Evolutionary conservation across 2,888 invertebrate species (phyloP).

Genomic region (Drosophila neonasuta): DNA sequence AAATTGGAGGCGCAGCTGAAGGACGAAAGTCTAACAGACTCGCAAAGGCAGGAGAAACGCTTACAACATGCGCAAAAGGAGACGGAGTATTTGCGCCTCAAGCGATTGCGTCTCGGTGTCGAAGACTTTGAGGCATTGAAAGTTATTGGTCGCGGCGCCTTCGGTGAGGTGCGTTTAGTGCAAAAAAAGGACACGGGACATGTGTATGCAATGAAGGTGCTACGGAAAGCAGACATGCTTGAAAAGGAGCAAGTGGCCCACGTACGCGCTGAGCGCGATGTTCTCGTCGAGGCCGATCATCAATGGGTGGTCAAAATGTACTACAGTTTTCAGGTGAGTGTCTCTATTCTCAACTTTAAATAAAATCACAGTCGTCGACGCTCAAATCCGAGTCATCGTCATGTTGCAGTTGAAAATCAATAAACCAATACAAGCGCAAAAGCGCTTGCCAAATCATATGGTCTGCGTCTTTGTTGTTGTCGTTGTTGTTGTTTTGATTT

Average conservation of each 20-base stretch:
- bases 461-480: constrained; percentile 38
- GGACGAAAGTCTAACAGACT: constrained; percentile 96
- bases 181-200: constrained; percentile 99
- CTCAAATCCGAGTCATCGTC: constrained; percentile 8
- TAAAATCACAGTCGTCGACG: neutral
- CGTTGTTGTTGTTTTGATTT: constrained; percentile 56
- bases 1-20: constrained; percentile 98
- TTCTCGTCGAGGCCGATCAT: constrained; percentile 99
- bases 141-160: constrained; percentile 95
- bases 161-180: constrained; percentile 97
- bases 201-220: constrained; percentile 99
- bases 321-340: constrained; percentile 92
- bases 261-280: constrained; percentile 98
- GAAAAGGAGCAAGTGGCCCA: constrained; percentile 99
- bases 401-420: constrained; percentile 63
- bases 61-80: constrained; percentile 98
- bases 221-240: constrained; percentile 99
- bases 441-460: constrained; percentile 72
- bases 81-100: constrained; percentile 98
- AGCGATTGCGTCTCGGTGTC: constrained; percentile 96
- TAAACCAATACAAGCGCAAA: constrained; percentile 74
- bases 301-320: constrained; percentile 99
- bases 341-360: neutral
- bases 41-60: constrained; percentile 93
- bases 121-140: constrained; percentile 99